Evolutionary conservation across 2,113 vertebrate genomes (phyloP), one percentile per base, ranked within the genome.

Genomic region (Pao palembangensis): DNA sequence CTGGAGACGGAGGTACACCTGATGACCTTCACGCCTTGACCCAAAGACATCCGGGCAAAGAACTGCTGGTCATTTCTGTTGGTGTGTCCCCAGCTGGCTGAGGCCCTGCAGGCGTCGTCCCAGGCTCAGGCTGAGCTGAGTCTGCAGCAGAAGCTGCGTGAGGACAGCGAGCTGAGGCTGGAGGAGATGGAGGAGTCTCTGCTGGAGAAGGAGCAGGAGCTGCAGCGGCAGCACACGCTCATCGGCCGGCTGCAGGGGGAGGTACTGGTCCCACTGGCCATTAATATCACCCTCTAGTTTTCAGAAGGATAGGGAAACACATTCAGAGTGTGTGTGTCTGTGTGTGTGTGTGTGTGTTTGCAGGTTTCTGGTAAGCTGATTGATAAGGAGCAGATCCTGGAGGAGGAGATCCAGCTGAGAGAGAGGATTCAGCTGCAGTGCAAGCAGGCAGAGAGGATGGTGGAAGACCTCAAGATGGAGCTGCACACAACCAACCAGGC

Each of bases 391-490:
- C 82, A 44, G 11, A 78, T 73, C 0, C 82, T 93, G 70, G 91
- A 92, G 71, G 88, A 91, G 47, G 91, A 92, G 86, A 92, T 91
- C 78, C 90, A 92, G 88, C 71, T 87, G 78, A 63, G 88, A n/a
- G 90, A 92, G 72, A 73, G 80, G 19, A 53, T 87, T 0, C 89
- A 91, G 78, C 84, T 92, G 59, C 88, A 90, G 84, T 88, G 87
- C 3, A 91, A 88, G 58, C 91, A 93, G 75, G 90, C 89, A 0
- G 91, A 92, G 80, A 76, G 90, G 57, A 71, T 63, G 0, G 76
- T 91, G 61, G 90, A 91, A 0, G 90, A 92, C 64, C 86, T 90
- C 4, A 81, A 75, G 6, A 88, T 91, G 86, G 91, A 93, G 79
- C 78, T 91, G 57, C 85, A 92, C 42, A 85, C 51, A 17, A 56